Conservation (phyloP, 2,888 invertebrate genomes). For the Scaptodrosophila latifasciaeformis region DNA sequence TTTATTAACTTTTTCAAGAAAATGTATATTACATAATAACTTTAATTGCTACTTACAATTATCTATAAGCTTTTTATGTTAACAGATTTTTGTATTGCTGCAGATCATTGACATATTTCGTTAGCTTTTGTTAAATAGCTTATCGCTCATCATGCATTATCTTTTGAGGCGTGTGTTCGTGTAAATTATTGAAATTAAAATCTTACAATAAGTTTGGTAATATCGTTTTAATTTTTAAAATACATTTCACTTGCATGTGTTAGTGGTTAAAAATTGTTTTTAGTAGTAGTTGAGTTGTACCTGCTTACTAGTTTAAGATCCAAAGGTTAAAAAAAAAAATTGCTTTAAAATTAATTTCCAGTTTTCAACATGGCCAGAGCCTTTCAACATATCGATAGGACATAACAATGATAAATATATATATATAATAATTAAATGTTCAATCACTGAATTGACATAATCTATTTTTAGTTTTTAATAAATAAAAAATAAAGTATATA, state of each 20-base stretch:
- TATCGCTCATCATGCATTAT: too few relatives aligned
- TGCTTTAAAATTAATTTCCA: too few relatives aligned
- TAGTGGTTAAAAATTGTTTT: background rate
- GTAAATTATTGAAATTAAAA: conserved; percentile 65
- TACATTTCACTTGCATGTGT: background rate
- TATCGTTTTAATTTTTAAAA: background rate
- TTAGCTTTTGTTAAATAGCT: conserved; percentile 50
- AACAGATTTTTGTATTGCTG: conserved; percentile 54
- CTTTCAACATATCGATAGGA: too few relatives aligned
- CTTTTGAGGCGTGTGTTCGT: conserved; percentile 35
- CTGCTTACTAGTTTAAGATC: too few relatives aligned
- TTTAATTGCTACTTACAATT: conserved; percentile 54
- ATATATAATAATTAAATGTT: too few relatives aligned
- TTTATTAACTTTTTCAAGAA: conserved; percentile 59
- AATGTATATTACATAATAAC: conserved; percentile 50
- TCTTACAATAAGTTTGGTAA: background rate
- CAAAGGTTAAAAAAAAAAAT: too few relatives aligned
- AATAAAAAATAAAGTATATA: too few relatives aligned
- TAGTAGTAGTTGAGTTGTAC: background rate
- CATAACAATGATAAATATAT: too few relatives aligned
- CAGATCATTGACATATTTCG: conserved; percentile 37
- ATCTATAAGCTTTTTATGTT: conserved; percentile 51
- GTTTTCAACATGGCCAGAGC: too few relatives aligned
- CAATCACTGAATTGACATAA: too few relatives aligned
- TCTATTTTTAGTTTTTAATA: too few relatives aligned